These are phyloP conservation scores for Drosophila saltans DNA, from an alignment of 1,140 invertebrate genomes.

Conservation along the genomic window DNA sequence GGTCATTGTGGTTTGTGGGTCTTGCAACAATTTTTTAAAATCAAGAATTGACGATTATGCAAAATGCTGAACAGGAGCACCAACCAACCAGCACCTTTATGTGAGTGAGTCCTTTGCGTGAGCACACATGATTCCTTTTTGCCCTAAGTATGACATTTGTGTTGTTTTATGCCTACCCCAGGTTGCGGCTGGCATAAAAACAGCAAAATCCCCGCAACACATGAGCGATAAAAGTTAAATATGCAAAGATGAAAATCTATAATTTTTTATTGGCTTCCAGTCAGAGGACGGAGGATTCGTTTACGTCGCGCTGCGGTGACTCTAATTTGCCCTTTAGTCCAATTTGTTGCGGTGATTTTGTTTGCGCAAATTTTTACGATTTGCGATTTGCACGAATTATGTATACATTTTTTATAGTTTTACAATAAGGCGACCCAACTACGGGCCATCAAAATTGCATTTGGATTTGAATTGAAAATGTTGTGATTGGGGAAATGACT, in stretches of 20 bases:
- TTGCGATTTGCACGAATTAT: constrained; percentile 74
- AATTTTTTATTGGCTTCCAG: constrained; percentile 71
- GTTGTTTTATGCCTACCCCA: constrained; percentile 74
- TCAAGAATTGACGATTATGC: constrained; percentile 81
- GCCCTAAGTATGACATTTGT: constrained; percentile 76
- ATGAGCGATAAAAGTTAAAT: constrained; percentile 80
- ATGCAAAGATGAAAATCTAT: constrained; percentile 80
- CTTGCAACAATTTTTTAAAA: constrained; percentile 64
- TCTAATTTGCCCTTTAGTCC: constrained; percentile 64
- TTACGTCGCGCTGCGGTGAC: constrained; percentile 58
- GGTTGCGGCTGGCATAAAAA: constrained; percentile 67
- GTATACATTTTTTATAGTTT: constrained; percentile 74
- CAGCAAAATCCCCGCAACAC: constrained; percentile 54
- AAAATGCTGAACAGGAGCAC: constrained; percentile 63
- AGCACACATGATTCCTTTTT: constrained; percentile 53
- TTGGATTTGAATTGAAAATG: constrained; percentile 29
- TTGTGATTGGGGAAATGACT: neutral
- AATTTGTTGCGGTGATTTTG: constrained; percentile 74
- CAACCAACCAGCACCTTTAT: constrained; percentile 48
- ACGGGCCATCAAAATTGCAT: constrained; percentile 60
- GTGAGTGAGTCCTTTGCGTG: neutral
- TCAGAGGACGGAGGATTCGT: constrained; percentile 33
- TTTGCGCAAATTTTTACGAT: constrained; percentile 69
- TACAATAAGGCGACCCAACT: constrained; percentile 70
- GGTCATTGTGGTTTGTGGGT: neutral